Percentiles rank a stretch among this genome's conserved stretches.
phyloP scores from a whole-genome alignment of 2,113 vertebrate species.

The Lampris incognitus region DNA sequence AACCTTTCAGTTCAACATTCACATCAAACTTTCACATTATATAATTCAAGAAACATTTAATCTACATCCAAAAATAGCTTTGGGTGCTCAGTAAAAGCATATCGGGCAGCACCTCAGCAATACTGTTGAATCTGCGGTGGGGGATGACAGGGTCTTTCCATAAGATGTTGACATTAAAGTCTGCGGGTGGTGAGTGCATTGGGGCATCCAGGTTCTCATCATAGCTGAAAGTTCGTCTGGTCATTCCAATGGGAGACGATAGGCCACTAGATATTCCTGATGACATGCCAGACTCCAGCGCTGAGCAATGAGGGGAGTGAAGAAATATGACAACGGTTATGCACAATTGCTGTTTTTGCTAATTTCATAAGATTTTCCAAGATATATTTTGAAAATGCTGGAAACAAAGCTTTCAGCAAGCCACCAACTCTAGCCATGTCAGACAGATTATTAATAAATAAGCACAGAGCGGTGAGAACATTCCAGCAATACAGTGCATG shows the following conservation, averaged over 20 bases:
- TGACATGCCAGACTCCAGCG: conserved; percentile 64
- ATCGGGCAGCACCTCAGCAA: conserved; percentile 81
- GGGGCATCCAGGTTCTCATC: conserved; percentile 88
- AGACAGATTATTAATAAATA: not conserved
- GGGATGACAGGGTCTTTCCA: conserved; percentile 92
- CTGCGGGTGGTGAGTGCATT: conserved; percentile 89
- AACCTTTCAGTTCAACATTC: not conserved
- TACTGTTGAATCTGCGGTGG: conserved; percentile 87
- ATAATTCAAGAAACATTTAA: not conserved
- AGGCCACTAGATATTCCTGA: conserved; percentile 81
- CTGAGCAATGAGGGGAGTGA: conserved; percentile 36
- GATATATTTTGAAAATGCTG: not conserved
- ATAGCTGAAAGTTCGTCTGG: conserved; percentile 87
- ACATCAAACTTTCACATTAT: not conserved
- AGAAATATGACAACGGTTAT: not conserved
- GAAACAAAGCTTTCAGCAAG: not conserved
- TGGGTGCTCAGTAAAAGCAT: not conserved
- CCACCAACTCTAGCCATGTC: not conserved
- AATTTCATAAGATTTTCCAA: not conserved
- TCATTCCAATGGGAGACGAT: conserved; percentile 86
- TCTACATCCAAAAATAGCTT: conserved; percentile 3
- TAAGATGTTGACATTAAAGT: conserved; percentile 82
- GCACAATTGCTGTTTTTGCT: too few relatives aligned
- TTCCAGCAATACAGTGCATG: too few relatives aligned
- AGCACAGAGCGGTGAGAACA: not conserved